These are phyloP conservation scores for Austrofundulus limnaeus DNA, from an alignment of 2,113 vertebrate genomes.

Conservation along the genomic window DNA sequence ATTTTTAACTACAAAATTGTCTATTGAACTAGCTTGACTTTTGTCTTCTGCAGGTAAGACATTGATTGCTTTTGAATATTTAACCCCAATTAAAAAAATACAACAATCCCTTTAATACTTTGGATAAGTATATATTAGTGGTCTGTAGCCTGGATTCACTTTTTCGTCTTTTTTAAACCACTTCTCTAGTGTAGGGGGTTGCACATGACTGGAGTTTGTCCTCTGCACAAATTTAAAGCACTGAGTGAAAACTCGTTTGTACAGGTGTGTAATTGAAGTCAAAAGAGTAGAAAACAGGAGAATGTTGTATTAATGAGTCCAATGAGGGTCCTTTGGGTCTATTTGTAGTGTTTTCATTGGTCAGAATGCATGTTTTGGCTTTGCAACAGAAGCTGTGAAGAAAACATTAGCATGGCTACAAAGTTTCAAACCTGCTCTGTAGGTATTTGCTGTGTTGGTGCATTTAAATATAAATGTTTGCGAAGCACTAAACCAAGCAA, in stretches of 20 bases:
- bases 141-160: slow-evolving; percentile 7
- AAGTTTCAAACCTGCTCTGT: neutral
- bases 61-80: neutral
- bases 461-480: neutral
- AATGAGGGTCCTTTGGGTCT: neutral
- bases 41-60: neutral
- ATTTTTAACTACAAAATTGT: too few species aligned
- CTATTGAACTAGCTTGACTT: neutral
- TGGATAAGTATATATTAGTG: slow-evolving; percentile 9
- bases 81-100: neutral
- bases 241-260: slow-evolving; percentile 16
- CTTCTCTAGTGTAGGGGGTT: neutral
- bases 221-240: slow-evolving; percentile 39
- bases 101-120: neutral
- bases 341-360: neutral
- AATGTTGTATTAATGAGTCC: slow-evolving; percentile 8
- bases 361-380: slow-evolving; percentile 4
- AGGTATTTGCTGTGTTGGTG: neutral
- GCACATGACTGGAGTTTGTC: slow-evolving; percentile 9
- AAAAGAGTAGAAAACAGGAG: slow-evolving; percentile 13
- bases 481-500: slow-evolving; percentile 5
- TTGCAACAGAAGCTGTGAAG: slow-evolving; percentile 5
- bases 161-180: slow-evolving; percentile 28
- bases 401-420: neutral
- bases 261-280: slow-evolving; percentile 13